Base-by-base conservation (phyloP, 1,140 invertebrate genomes). In the Nylanderia fulva region DNA sequence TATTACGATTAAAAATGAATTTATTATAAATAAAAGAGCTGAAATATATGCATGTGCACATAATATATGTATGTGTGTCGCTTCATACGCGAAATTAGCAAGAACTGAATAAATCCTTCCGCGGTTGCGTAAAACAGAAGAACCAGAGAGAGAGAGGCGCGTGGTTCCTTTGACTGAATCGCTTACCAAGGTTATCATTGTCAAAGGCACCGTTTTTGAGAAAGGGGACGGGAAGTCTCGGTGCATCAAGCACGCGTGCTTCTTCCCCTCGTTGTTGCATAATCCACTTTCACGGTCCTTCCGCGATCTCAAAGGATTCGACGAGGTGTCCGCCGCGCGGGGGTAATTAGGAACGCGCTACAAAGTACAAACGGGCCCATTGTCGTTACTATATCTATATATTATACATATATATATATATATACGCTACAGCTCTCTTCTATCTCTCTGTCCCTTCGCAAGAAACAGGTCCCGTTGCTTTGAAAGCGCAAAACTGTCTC, bases 281-380 rank as follows among this genome's bases (percentile, higher is more conserved):
- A 89, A 89, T 89, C 71, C 77, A 79, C 76, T 88, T 86, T 88
- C 45, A 82, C 63, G 72, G 61, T 83, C 79, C 64, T 84, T 82
- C 80, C 83, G 84, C 86, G 83, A 82, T 58, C 71, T 79, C 52
- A 91, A 91, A 90, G 88, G 85, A 66, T 90, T 92, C 84, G 87
- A 66, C 86, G 68, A 77, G 58, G 86, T 74, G 76, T 85, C 79
- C 24, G 64, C 48, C 58, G 85, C 88, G 87, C 89, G 76, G 87
- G 74, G 90, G 92, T 93, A 93, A 93, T 93, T 93, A 93, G 90
- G 90, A 87, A 88, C 87, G 85, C 80, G 83, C 86, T 89, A 89
- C 88, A 91, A 91, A 92, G 91, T 90, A 91, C 91, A 93, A 93
- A 93, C 87, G 91, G 75, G 68, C 83, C 84, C 74, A 92, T 92